These are phyloP conservation scores for Anthophora plumipes DNA, from an alignment of 2,888 invertebrate species.

Conservation along the genomic window DNA sequence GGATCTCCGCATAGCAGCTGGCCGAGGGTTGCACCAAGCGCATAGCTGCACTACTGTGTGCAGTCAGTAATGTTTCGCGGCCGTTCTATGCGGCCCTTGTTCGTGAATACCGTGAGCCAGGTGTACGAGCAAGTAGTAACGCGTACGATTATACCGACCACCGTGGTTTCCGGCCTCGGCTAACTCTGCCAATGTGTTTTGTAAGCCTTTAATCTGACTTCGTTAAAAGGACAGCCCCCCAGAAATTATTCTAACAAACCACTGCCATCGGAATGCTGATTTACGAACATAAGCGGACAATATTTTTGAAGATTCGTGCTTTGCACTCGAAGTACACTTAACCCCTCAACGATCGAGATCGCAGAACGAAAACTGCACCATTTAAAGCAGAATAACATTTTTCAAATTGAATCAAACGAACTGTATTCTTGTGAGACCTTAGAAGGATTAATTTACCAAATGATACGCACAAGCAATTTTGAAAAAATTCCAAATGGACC, in stretches of 20 bases:
- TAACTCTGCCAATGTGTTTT: slow-evolving; percentile 6
- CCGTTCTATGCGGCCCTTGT: slow-evolving; percentile 1
- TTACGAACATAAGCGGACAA: neutral
- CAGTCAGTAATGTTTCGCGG: neutral
- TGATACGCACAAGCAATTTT: no score
- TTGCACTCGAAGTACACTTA: no score
- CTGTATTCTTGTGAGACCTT: no score
- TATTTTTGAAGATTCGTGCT: no score
- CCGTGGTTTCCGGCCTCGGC: slow-evolving; percentile 1
- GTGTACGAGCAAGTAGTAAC: slow-evolving; percentile 21
- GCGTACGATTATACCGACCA: slow-evolving; percentile 36
- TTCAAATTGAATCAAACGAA: no score
- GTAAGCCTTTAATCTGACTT: slow-evolving; percentile 35
- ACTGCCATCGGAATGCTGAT: neutral
- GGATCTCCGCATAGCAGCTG: slow-evolving; percentile 59
- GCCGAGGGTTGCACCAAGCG: slow-evolving; percentile 52
- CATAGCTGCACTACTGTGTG: slow-evolving; percentile 35
- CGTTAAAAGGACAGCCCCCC: slow-evolving; percentile 5
- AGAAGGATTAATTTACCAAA: no score
- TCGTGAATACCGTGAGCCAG: slow-evolving; percentile 29
- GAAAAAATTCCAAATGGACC: no score
- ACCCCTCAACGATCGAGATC: no score
- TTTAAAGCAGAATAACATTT: no score
- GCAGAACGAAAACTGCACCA: no score
- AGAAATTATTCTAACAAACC: slow-evolving; percentile 24